Conservation (phyloP, 23 tunicate species). For the Halocynthia aurantium region DNA sequence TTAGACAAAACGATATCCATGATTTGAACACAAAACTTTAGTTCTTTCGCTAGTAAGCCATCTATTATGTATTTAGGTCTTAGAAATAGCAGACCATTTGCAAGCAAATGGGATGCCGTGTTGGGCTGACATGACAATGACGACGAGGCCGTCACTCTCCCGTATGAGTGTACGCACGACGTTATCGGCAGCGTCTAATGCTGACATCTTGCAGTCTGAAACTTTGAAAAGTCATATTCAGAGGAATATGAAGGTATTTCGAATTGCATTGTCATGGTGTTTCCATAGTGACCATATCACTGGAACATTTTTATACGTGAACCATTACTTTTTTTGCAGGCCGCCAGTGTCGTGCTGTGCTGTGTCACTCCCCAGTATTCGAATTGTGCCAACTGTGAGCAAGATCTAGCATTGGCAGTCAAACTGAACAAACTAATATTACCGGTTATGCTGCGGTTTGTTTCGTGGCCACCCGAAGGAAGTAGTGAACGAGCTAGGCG, state of each 20-base stretch:
- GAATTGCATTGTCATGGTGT: background rate
- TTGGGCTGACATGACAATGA: constrained; percentile 69
- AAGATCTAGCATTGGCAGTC: constrained; percentile 43
- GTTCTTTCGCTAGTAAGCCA: background rate
- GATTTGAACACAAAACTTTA: background rate
- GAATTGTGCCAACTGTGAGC: constrained; percentile 63
- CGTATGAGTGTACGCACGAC: constrained; percentile 28
- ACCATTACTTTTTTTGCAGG: constrained; percentile 21
- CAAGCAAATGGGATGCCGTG: constrained; percentile 51
- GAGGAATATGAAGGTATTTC: constrained; percentile 59
- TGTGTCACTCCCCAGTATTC: constrained; percentile 73
- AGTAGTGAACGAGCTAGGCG: constrained; percentile 41
- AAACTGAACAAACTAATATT: constrained; percentile 50
- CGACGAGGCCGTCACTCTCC: constrained; percentile 44
- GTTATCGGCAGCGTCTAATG: constrained; percentile 14
- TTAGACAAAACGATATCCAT: background rate
- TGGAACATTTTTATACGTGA: background rate
- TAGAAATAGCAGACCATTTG: constrained; percentile 46
- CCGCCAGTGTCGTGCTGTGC: constrained; percentile 42
- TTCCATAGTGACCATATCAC: too few species aligned
- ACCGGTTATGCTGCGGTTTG: constrained; percentile 57
- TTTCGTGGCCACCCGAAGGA: constrained; percentile 73
- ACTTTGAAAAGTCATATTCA: constrained; percentile 53
- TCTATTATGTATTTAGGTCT: constrained; percentile 24
- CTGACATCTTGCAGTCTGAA: constrained; percentile 34